Evolutionary conservation across 2,113 vertebrate species (phyloP), one percentile per base, ranked within the genome.

Genomic region (Hirundichthys speculiger): DNA sequence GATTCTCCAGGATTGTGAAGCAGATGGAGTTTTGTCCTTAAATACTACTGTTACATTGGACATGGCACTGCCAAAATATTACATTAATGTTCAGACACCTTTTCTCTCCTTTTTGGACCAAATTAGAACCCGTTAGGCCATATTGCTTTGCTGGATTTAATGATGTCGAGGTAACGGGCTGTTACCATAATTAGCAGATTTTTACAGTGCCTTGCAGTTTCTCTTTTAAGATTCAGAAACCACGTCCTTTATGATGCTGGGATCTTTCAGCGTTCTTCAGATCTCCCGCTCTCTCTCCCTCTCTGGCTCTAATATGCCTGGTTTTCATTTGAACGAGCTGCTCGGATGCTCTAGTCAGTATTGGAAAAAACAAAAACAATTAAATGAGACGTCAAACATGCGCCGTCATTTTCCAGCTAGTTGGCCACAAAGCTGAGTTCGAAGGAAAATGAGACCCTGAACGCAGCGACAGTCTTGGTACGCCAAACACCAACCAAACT

Each of bases 161-260:
- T 82, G 85, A 87, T 87, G 86, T 91, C 78, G 58, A 60, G 72
- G 85, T 83, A 87, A 89, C 86, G 15, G 18, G 20, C 59, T 1
- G 76, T 90, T 88, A 71, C 88, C 76, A 5, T 70, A 58, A 73
- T 82, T 77, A 81, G 79, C 82, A 73, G 84, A 88, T 82, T 84
- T 34, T 86, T 80, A 78, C 89, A 87, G 91, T 93, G 92, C 91
- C 91, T 93, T 93, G 87, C 80, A 75, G 70, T 84, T 84, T 82
- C 19, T 80, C 56, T 78, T 62, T 69, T 39, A 66, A 80, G 52
- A 71, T 65, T 45, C 58, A 71, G 56, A 80, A 73, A 64, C 56
- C 53, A 69, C 55, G 46, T 51, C 56, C 48, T 59, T 73, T 56
- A 20, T 64, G 55, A 69, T 76, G 70, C 73, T 64, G 67, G 68